phyloP scores from a whole-genome alignment of 2,888 invertebrate species.

The Sturmia bella region DNA sequence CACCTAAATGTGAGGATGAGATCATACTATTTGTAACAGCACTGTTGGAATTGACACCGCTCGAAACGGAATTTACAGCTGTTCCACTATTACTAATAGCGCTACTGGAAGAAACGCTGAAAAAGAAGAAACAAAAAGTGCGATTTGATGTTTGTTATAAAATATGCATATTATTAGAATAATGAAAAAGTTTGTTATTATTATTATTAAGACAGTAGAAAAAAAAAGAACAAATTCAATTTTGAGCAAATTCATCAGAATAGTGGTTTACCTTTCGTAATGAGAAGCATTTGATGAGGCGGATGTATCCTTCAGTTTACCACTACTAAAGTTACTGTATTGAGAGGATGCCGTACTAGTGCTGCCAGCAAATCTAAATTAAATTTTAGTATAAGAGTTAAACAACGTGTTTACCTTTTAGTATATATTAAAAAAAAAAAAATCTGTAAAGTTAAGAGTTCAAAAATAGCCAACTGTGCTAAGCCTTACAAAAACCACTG shows the following conservation, averaged over 20 bases:
- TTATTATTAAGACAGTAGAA: conserved; percentile 19
- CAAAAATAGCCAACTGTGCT: no score
- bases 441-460: no score
- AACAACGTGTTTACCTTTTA: not conserved
- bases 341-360: conserved; percentile 81
- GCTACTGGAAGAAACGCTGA: conserved; percentile 80
- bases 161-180: not conserved
- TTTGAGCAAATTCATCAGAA: conserved; percentile 64
- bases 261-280: conserved; percentile 80
- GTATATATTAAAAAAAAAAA: not conserved
- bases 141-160: no score
- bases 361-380: conserved; percentile 81
- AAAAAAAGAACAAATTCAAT: conserved; percentile 1
- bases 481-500: no score
- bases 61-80: conserved; percentile 77
- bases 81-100: conserved; percentile 79
- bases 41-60: conserved; percentile 68
- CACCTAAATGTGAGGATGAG: conserved; percentile 76
- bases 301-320: conserved; percentile 82
- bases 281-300: conserved; percentile 79
- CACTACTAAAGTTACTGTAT: conserved; percentile 82
- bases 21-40: conserved; percentile 79
- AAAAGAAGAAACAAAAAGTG: no score
- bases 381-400: conserved; percentile 28
- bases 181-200: conserved; percentile 14